These are phyloP conservation scores for Coccyzus lansbergi DNA, from an alignment of 2,797 vertebrate species.

Conservation along the genomic window DNA sequence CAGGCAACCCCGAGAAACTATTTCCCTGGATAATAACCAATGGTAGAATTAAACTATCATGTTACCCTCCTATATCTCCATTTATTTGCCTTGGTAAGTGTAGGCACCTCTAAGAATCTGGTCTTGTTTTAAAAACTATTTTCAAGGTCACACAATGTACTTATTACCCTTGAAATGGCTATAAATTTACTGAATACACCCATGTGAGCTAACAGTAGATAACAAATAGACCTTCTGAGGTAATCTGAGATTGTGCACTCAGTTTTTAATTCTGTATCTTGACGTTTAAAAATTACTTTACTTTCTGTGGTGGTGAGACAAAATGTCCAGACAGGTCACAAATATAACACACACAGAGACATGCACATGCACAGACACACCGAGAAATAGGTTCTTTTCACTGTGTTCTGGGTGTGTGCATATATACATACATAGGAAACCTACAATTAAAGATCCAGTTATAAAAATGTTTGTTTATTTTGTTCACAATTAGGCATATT, in stretches of 20 bases:
- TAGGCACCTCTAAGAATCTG: background rate
- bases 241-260: slow-evolving; percentile 60
- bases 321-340: slow-evolving; percentile 46
- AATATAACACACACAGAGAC: background rate
- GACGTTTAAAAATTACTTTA: slow-evolving; percentile 67
- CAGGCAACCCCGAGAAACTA: background rate
- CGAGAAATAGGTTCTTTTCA: background rate
- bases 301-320: slow-evolving; percentile 16
- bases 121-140: background rate
- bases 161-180: slow-evolving; percentile 10
- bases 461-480: slow-evolving; percentile 30
- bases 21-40: background rate
- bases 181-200: slow-evolving; percentile 41
- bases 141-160: slow-evolving; percentile 35
- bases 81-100: background rate
- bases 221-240: slow-evolving; percentile 46
- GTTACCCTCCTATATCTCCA: background rate
- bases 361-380: background rate
- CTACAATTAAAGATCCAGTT: background rate
- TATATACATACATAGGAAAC: background rate
- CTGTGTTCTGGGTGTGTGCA: background rate
- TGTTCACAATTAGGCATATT: slow-evolving; percentile 59
- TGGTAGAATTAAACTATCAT: background rate
- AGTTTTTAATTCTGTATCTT: slow-evolving; percentile 69
- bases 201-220: slow-evolving; percentile 20